Evolutionary conservation across 2,888 invertebrate species (phyloP), one percentile per base, ranked within the genome.

Genomic region (Trileptium ribeirensis): DNA sequence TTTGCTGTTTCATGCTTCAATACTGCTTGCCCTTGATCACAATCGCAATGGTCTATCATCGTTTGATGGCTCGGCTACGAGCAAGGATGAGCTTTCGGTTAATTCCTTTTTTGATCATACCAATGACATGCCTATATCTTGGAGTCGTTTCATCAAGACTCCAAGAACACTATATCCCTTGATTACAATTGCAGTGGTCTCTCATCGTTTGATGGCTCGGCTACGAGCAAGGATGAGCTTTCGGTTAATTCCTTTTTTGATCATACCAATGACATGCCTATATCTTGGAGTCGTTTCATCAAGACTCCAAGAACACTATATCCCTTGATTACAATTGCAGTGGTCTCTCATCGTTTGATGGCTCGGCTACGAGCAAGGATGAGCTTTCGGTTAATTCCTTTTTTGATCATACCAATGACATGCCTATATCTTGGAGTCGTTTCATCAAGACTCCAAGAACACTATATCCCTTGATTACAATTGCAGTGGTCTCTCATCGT

Each of bases 11-110:
- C 8, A 1, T 81, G 64, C 78, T 81, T 38, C 77, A 77, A 38
- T 81, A 81, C 67, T 1, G 75, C 1, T 64, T 81, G 36, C 81
- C 81, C 36, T 34, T 81, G 81, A 38, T 36, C 51, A 79, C 74
- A 34, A 33, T 81, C 1, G 31, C 81, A 8, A n/a, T 79, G 31
- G 29, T 40, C 3, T 81, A 81, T 74, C 31, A 33, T 24, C 78
- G 81, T n/a, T 39, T 81, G 1, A 79, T 81, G 2, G 8, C 36
- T 2, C 75, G 40, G 8, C 37, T 81, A 34, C 29, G 74, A 29
- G 67, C 29, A 24, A 75, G 81, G 36, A 81, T 81, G 81, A n/a
- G 36, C 2, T 81, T 80, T 74, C 34, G 51, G 51, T 51, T 51
- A 51, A n/a, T n/a, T n/a, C n/a, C n/a, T n/a, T n/a, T n/a, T n/a